Evolutionary conservation across 2,113 vertebrate genomes (phyloP), one percentile per base, ranked within the genome.

Genomic region (Brienomyrus brachyistius): DNA sequence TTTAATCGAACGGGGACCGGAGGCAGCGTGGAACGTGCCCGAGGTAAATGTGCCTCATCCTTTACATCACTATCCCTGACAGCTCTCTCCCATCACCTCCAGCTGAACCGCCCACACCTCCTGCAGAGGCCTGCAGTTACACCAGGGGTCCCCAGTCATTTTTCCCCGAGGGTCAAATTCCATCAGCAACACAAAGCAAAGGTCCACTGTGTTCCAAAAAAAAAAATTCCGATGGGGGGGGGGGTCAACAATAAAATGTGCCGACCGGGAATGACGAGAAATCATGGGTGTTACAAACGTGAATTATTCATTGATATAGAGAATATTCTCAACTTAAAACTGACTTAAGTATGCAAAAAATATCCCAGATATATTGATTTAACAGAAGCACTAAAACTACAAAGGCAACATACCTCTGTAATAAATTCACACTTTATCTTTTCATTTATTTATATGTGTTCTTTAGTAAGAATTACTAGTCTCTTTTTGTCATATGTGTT

Each of bases 1-100:
- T 83, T 82, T 88, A 90, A 88, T 80, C 86, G 70, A 66, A 66
- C 35, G 56, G 66, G 51, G 70, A 62, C 51, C 27, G 11, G 40
- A 88, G 54, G 56, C 87, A 27, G 59, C 6, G 23, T 50, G 43
- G 6, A 13, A 51, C 13, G 7, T 45, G 27, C 70, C 31, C 27
- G 31, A 50, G 45, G 88, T 77, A 89, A 80, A 51, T 80, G 11
- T 40, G 59, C 45, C 66, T 54, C 31, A 70, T 80, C 66, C 50
- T 62, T 47, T 89, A 27, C 47, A 89, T 80, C 70, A 80, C 48
- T n/a, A 40, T 59, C 5, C 3, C 87, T 47, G 7, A 88, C 31
- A 21, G 15, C 31, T 43, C 51, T 13, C 31, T 62, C 86, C 9
- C 43, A 83, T 31, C n/a, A 27, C 85, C 80, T 83, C 80, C 35